These are phyloP conservation scores for Threskiornis aethiopicus DNA, from an alignment of 2,797 vertebrate genomes.

Conservation along the genomic window DNA sequence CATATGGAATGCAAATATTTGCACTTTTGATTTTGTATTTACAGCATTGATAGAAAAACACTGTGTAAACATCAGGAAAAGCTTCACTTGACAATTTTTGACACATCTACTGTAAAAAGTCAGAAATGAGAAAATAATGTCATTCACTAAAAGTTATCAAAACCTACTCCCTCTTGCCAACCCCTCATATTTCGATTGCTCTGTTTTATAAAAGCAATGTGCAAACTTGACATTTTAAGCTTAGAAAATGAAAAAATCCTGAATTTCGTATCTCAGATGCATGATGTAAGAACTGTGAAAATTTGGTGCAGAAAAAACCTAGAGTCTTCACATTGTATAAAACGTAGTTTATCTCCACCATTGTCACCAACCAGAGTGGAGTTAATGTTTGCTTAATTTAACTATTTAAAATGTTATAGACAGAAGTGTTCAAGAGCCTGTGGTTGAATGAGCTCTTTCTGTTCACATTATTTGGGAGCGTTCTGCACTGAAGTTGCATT, in stretches of 20 bases:
- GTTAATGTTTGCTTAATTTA: neutral
- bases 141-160: neutral
- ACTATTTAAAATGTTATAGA: neutral
- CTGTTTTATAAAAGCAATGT: neutral
- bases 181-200: neutral
- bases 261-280: neutral
- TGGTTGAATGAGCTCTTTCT: neutral
- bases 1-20: neutral
- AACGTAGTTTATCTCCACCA: neutral
- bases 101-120: neutral
- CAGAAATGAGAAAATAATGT: neutral
- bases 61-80: neutral
- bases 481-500: neutral
- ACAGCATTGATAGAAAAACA: neutral
- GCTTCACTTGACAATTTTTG: neutral
- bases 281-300: neutral
- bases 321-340: neutral
- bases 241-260: neutral
- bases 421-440: neutral
- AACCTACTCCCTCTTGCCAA: rapidly evolving
- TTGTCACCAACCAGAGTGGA: neutral
- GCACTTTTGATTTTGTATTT: neutral
- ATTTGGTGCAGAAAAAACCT: neutral
- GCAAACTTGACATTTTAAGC: neutral
- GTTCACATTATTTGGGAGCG: neutral